Evolutionary conservation across 2,113 vertebrate genomes (phyloP).

Genomic region (Zapus hudsonius): DNA sequence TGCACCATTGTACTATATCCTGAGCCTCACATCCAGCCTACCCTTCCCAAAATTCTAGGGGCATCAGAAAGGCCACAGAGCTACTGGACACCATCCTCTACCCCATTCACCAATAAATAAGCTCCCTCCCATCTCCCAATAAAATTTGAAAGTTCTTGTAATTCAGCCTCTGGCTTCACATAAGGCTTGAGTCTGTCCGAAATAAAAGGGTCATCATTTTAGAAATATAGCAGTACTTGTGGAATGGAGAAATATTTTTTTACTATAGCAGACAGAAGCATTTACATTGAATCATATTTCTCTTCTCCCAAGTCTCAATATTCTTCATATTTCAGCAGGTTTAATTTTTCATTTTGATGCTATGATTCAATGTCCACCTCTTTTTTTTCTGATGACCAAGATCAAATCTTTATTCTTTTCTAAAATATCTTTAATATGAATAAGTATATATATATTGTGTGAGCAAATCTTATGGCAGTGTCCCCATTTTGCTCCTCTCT

Average conservation of each 20-base stretch:
- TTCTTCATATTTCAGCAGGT: slow-evolving; percentile 53
- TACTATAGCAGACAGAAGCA: slow-evolving; percentile 30
- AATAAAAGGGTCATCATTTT: slow-evolving; percentile 63
- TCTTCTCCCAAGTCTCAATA: slow-evolving; percentile 37
- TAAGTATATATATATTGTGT: too few species aligned
- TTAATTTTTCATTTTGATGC: slow-evolving; percentile 66
- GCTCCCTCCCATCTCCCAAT: background rate
- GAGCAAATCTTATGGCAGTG: too few species aligned
- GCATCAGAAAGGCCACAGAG: background rate
- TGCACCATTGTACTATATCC: background rate
- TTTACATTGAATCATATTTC: slow-evolving; percentile 62
- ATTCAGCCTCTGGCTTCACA: slow-evolving; percentile 36
- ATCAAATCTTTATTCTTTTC: too few species aligned
- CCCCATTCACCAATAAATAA: background rate
- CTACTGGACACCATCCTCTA: background rate
- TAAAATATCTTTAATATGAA: too few species aligned
- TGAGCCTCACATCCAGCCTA: background rate
- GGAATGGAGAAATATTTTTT: slow-evolving; percentile 31
- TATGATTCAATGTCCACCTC: background rate
- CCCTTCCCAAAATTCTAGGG: background rate
- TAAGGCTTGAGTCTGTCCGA: slow-evolving; percentile 31
- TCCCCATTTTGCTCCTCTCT: too few species aligned
- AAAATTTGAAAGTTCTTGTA: slow-evolving; percentile 35
- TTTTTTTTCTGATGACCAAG: too few species aligned
- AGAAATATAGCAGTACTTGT: slow-evolving; percentile 51